These are phyloP conservation scores for Hydriomena furcata DNA, from an alignment of 2,888 invertebrate genomes.

Conservation along the genomic window DNA sequence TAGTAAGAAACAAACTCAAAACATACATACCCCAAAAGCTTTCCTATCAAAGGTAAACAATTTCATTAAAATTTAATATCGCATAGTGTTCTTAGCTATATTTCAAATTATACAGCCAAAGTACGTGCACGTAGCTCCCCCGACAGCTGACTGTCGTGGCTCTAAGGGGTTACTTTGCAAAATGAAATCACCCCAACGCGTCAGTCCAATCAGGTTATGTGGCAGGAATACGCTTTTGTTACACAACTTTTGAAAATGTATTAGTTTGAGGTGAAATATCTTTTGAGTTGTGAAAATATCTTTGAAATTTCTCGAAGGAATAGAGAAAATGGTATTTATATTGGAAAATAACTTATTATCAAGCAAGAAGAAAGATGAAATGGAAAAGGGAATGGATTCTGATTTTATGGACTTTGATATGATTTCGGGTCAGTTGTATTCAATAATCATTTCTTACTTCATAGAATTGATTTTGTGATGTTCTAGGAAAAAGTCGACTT, in stretches of 20 bases:
- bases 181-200: constrained; percentile 60
- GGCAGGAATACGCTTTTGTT: constrained; percentile 23
- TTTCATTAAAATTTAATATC: constrained; percentile 46
- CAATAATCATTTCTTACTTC: no score
- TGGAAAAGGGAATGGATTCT: no score
- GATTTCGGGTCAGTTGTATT: no score
- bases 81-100: constrained; percentile 39
- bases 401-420: no score
- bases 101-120: constrained; percentile 31
- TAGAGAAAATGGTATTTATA: not conserved
- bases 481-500: no score
- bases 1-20: constrained; percentile 9
- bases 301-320: not conserved
- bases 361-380: not conserved
- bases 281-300: constrained; percentile 6
- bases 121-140: constrained; percentile 33
- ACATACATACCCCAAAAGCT: constrained; percentile 20
- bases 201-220: constrained; percentile 31
- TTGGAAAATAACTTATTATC: not conserved
- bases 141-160: constrained; percentile 43
- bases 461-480: no score
- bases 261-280: constrained; percentile 10
- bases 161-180: constrained; percentile 58
- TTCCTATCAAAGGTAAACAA: constrained; percentile 27
- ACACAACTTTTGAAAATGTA: constrained; percentile 14